A percentile compares a stretch with the other conserved stretches of the same genome.
phyloP scores from a whole-genome alignment of 2,113 vertebrate genomes.

The Channa argus region DNA sequence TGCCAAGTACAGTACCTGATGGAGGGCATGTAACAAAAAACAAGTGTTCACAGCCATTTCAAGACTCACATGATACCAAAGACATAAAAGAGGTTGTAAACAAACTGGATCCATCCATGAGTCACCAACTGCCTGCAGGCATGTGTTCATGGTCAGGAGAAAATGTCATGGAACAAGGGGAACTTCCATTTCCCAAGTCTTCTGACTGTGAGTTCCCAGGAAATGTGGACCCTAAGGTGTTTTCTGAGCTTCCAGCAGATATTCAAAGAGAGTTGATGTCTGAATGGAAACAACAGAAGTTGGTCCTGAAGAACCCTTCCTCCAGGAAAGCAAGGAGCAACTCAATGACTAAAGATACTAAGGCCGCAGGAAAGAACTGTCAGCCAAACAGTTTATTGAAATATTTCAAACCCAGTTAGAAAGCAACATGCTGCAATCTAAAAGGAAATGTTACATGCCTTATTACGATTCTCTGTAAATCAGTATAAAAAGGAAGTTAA shows the following conservation, averaged over 20 bases:
- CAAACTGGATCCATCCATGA: background rate
- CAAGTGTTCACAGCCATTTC: background rate
- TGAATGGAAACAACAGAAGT: constrained; percentile 85
- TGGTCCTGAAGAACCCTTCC: constrained; percentile 54
- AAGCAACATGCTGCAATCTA: background rate
- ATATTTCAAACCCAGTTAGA: constrained; percentile 85
- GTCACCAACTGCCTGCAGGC: constrained; percentile 3
- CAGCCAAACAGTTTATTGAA: constrained; percentile 83
- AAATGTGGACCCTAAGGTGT: constrained; percentile 85
- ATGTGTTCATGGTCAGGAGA: background rate
- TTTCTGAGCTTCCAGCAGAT: constrained; percentile 87
- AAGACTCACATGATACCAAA: constrained; percentile 5
- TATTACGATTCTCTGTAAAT: too few relatives aligned
- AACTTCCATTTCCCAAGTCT: background rate
- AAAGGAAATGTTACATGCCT: too few relatives aligned
- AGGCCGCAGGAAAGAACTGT: constrained; percentile 28
- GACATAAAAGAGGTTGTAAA: background rate
- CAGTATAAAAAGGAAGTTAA: too few relatives aligned
- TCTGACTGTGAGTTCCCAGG: constrained; percentile 77
- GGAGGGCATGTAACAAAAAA: background rate
- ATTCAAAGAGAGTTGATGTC: constrained; percentile 86
- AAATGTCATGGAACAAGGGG: constrained; percentile 5
- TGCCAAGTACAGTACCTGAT: background rate
- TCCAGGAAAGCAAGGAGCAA: constrained; percentile 62
- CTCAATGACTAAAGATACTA: constrained; percentile 66